These are phyloP conservation scores for Cassiopea andromeda DNA, from an alignment of 30 jellyfish, hydroid and myxozoan species.

Conservation along the genomic window DNA sequence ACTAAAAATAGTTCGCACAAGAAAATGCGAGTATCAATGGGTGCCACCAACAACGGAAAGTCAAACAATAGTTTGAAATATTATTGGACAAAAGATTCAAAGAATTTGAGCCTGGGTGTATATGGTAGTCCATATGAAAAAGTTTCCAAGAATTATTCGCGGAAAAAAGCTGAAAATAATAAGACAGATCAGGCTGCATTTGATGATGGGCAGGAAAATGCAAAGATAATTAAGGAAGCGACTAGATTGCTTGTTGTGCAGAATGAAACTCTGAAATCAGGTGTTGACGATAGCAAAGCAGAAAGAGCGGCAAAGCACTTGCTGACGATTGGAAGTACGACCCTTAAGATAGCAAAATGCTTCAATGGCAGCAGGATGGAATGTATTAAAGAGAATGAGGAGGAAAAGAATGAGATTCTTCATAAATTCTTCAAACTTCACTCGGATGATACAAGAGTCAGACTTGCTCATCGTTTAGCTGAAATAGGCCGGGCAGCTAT, in stretches of 20 bases:
- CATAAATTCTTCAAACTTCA: constrained; percentile 49
- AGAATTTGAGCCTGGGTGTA: neutral
- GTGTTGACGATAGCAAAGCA: neutral
- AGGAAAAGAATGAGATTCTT: constrained; percentile 11
- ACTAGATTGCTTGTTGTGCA: constrained; percentile 29
- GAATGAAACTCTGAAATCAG: neutral
- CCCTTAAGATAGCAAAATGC: constrained; percentile 59
- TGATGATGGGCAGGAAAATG: constrained; percentile 36
- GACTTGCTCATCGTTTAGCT: constrained; percentile 32
- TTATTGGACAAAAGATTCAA: neutral
- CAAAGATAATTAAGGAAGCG: constrained; percentile 48
- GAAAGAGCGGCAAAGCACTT: constrained; percentile 34
- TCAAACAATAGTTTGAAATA: neutral
- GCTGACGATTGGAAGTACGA: constrained; percentile 33
- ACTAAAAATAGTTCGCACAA: neutral
- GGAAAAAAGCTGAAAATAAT: neutral
- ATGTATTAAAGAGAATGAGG: neutral
- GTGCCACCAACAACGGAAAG: neutral
- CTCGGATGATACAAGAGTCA: constrained; percentile 34
- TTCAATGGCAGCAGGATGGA: neutral
- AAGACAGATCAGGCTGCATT: neutral
- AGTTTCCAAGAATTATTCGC: neutral
- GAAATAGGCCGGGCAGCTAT: constrained; percentile 77
- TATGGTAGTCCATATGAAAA: neutral
- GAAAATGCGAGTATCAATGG: neutral